Percentiles rank a stretch among this genome's conserved stretches.
phyloP scores from a whole-genome alignment of 2,888 invertebrate species.

The Cinara cedri region DNA sequence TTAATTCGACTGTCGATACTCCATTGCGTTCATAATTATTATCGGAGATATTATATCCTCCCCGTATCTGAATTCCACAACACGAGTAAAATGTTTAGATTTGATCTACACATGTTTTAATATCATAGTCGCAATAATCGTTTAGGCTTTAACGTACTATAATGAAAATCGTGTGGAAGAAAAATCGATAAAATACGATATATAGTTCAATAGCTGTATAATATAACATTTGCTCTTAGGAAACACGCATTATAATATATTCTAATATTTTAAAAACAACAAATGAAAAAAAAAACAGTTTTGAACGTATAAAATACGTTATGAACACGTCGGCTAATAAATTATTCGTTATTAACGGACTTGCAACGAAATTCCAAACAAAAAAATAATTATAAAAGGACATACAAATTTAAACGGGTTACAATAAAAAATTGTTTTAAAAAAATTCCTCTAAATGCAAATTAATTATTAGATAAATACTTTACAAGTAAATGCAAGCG shows the following conservation, averaged over 20 bases:
- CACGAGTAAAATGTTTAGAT: no score
- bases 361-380: neutral
- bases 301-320: neutral
- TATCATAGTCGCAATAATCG: no score
- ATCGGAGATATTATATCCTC: neutral
- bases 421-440: no score
- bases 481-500: constrained; percentile 1
- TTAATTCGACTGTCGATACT: no score
- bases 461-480: constrained; percentile 8
- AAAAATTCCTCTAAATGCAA: constrained; percentile 19
- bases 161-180: neutral
- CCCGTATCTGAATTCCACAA: no score
- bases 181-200: neutral
- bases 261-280: neutral
- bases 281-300: constrained; percentile 2
- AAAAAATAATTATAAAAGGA: neutral
- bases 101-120: no score
- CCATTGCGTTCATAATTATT: neutral
- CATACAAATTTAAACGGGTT: constrained; percentile 1
- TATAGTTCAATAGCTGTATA: neutral
- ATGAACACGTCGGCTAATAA: constrained; percentile 13
- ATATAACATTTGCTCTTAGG: neutral
- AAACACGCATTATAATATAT: neutral
- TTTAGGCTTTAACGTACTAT: no score
- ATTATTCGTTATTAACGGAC: constrained; percentile 6